Evolutionary conservation across 2,113 vertebrate species (phyloP).

Genomic region (Galbula dea): DNA sequence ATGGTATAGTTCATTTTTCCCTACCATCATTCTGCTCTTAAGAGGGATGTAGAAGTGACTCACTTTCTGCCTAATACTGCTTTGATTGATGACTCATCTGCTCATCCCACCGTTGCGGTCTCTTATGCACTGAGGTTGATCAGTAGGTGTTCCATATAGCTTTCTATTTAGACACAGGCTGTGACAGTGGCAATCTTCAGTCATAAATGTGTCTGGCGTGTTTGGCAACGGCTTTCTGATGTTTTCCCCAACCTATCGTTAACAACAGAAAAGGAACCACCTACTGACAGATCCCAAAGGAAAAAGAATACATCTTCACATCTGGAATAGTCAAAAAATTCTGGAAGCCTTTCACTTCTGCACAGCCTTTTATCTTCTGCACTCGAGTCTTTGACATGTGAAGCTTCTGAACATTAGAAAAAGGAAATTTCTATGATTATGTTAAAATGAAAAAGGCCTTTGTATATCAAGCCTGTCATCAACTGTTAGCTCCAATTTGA

Average conservation of each 20-base stretch:
- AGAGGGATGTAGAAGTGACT: not conserved
- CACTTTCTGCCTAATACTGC: not conserved
- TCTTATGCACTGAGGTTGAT: not conserved
- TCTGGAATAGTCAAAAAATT: not conserved
- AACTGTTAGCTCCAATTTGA: not conserved
- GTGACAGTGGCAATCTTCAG: not conserved
- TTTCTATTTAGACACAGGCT: not conserved
- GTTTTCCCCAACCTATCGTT: not conserved
- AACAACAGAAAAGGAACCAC: not conserved
- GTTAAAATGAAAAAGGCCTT: not conserved
- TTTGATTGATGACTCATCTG: not conserved
- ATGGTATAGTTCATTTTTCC: not conserved
- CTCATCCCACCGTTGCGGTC: not conserved
- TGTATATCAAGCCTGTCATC: not conserved
- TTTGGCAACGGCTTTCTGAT: not conserved
- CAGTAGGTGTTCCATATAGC: not conserved
- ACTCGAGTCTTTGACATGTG: not conserved
- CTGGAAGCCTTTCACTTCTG: not conserved
- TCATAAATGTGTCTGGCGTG: not conserved
- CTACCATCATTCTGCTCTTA: fast-evolving
- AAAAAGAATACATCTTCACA: not conserved
- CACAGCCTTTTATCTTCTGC: too few species aligned
- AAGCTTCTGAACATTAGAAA: not conserved
- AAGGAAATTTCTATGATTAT: not conserved
- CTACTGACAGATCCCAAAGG: not conserved